Conservation (phyloP, 2,797 vertebrate species). For the Pipistrellus pipistrellus region DNA sequence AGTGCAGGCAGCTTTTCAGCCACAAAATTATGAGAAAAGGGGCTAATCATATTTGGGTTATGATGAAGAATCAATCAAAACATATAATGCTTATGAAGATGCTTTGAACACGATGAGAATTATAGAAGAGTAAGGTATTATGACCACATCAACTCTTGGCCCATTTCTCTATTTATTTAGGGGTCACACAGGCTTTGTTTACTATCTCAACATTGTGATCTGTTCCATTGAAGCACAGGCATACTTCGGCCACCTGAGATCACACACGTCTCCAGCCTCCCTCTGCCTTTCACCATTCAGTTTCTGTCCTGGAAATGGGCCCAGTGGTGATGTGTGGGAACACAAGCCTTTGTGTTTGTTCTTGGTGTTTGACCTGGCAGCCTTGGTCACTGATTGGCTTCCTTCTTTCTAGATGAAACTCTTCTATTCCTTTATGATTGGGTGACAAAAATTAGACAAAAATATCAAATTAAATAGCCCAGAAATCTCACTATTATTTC, state of each 20-base stretch:
- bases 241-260: neutral
- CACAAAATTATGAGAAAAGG: slow-evolving; percentile 41
- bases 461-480: slow-evolving; percentile 17
- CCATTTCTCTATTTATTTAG: neutral
- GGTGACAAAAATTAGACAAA: slow-evolving; percentile 20
- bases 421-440: slow-evolving; percentile 38
- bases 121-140: neutral
- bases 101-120: neutral
- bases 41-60: neutral
- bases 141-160: neutral
- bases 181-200: neutral
- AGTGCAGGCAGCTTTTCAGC: neutral
- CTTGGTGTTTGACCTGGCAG: neutral
- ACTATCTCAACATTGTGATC: neutral
- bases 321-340: neutral
- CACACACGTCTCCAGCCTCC: neutral
- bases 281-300: neutral
- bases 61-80: neutral
- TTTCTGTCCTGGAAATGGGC: slow-evolving; percentile 22
- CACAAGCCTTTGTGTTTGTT: neutral
- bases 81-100: neutral
- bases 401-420: slow-evolving; percentile 43
- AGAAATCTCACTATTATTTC: slow-evolving; percentile 51
- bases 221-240: neutral
- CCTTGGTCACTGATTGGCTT: slow-evolving; percentile 3